These are phyloP conservation scores for Notamacropus eugenii DNA, from an alignment of 2,797 vertebrate genomes.

Conservation along the genomic window DNA sequence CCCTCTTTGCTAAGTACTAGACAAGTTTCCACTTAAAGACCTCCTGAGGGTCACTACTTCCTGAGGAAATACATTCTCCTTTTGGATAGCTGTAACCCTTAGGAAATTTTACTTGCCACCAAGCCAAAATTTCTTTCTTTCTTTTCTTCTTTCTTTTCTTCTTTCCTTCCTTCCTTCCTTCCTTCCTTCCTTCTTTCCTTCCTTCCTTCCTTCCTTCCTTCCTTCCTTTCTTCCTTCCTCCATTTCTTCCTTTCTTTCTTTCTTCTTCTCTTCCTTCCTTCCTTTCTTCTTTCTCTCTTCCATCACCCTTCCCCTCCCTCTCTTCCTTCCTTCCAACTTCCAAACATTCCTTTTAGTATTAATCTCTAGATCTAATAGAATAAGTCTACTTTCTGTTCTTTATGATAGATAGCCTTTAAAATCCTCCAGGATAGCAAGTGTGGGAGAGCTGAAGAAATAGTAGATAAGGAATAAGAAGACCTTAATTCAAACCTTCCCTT, in stretches of 20 bases:
- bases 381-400: not conserved
- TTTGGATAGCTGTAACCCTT: not conserved
- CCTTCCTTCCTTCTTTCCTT: too few relatives aligned
- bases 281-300: too few relatives aligned
- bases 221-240: too few relatives aligned
- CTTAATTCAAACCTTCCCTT: not conserved
- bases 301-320: too few relatives aligned
- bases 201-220: too few relatives aligned
- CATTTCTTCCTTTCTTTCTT: too few relatives aligned
- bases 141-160: too few relatives aligned
- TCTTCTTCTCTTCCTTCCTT: too few relatives aligned
- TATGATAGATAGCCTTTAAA: not conserved
- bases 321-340: not conserved
- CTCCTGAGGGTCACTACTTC: not conserved
- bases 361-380: not conserved
- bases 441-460: not conserved
- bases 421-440: not conserved
- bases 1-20: not conserved
- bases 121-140: not conserved
- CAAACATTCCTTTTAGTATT: not conserved
- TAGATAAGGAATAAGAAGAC: not conserved
- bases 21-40: not conserved
- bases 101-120: not conserved
- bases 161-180: too few relatives aligned
- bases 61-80: not conserved